phyloP scores from a whole-genome alignment of 2,888 invertebrate genomes.

The Stenchaetothrips biformis region DNA sequence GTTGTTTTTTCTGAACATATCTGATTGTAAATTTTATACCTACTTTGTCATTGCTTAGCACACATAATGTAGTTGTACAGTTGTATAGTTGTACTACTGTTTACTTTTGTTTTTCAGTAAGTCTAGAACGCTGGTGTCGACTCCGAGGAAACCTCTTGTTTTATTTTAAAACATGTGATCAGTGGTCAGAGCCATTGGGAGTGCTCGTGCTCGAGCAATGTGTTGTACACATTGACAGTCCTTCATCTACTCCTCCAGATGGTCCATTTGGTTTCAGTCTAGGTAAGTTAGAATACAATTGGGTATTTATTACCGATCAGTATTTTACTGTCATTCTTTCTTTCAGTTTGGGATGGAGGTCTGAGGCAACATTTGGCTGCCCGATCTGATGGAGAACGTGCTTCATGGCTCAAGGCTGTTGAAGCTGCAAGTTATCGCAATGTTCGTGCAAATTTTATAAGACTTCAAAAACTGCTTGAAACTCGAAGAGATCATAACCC shows the following conservation, averaged over 20 bases:
- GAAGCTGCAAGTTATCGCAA: constrained; percentile 79
- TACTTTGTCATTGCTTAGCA: neutral
- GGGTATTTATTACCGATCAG: neutral
- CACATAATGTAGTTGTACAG: constrained; percentile 7
- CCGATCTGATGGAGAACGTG: constrained; percentile 71
- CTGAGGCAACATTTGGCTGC: constrained; percentile 76
- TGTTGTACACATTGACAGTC: constrained; percentile 63
- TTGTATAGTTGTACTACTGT: constrained; percentile 39
- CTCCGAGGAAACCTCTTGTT: constrained; percentile 88
- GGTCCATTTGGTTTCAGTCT: constrained; percentile 76
- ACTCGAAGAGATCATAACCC: constrained; percentile 58
- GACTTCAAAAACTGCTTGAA: constrained; percentile 60
- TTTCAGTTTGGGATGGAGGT: constrained; percentile 75
- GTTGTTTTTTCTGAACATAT: neutral
- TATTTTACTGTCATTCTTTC: neutral
- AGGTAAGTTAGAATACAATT: constrained; percentile 52
- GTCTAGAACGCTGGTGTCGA: constrained; percentile 80
- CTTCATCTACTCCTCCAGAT: constrained; percentile 54
- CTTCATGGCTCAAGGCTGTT: constrained; percentile 80
- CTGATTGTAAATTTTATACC: neutral
- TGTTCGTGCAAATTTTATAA: constrained; percentile 67
- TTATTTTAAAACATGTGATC: constrained; percentile 85
- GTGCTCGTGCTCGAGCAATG: constrained; percentile 86
- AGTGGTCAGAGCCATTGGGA: constrained; percentile 81
- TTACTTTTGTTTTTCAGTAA: constrained; percentile 54